Evolutionary conservation across 1,140 invertebrate genomes (phyloP), one percentile per base, ranked within the genome.

Genomic region (Rhopalosiphum padi): DNA sequence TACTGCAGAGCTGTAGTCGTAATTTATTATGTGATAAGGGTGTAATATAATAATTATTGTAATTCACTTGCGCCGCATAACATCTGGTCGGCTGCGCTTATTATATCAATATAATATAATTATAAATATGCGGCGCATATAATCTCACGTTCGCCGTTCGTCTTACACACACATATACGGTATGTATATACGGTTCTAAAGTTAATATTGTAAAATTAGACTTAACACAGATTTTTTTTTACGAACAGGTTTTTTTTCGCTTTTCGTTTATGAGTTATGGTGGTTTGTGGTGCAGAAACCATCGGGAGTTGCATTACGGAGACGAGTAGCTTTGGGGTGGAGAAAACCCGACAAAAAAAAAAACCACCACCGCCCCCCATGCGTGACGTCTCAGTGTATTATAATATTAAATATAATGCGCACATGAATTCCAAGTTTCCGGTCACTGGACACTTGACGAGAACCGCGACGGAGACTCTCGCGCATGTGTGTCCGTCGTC

Each of bases 361-460:
- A 48, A 48, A 48, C 15, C 21, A 51, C 21, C 46, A 35, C 46
- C 46, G 11, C 7, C 18, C 30, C 18, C n/a, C 85, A 77, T 77
- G 60, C 60, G 9, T 21, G n/a, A 21, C 60, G 60, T n/a, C 30
- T 48, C 30, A 4, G 41, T 25, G 43, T 35, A 88, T 35, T n/a
- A 77, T 77, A 77, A 77, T 77, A 77, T 77, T 23, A 51, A 22
- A 88, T 35, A 51, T 55, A 41, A 88, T 35, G 21, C 35, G 35
- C 25, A 23, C 8, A 37, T 43, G 87, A 18, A 87, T 89, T 53
- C 46, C 30, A 21, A 41, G 91, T 92, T 92, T 92, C 91, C 91
- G 91, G 91, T 92, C 82, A 92, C 77, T 85, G 91, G 77, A 92
- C 91, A 92, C 91, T 92, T 37, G 77, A 37, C 55, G 90, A 25